A percentile compares a stretch with the other conserved stretches of the same genome.
Evolutionary conservation across 2,113 vertebrate genomes (phyloP).

Genomic region (Plotosus lineatus): DNA sequence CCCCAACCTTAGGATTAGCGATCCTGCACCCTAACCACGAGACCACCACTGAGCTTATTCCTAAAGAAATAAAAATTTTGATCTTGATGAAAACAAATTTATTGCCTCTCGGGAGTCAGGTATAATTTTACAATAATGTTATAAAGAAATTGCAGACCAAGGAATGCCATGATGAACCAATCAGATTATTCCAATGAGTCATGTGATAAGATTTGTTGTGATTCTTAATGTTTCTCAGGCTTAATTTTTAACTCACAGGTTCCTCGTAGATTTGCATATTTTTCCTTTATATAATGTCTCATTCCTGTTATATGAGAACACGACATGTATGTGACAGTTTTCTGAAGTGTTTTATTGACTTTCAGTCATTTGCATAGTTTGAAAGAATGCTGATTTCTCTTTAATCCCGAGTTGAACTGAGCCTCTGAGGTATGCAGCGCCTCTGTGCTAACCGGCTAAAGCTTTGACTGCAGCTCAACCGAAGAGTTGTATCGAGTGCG

Average conservation of each 20-base stretch:
- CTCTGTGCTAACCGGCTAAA: slow-evolving; percentile 22
- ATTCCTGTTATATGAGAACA: neutral
- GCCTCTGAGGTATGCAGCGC: slow-evolving; percentile 1
- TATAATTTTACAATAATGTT: no score
- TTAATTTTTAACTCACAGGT: neutral
- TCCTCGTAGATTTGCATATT: neutral
- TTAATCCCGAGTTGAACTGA: neutral
- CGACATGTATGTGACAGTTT: neutral
- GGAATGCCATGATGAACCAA: no score
- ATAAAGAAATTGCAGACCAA: no score
- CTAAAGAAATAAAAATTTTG: no score
- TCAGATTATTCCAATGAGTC: no score
- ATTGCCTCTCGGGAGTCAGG: no score
- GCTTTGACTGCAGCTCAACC: slow-evolving; percentile 24
- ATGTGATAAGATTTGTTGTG: neutral
- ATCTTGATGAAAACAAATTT: no score
- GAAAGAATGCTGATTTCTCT: neutral
- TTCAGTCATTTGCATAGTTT: neutral
- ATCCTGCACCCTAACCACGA: no score
- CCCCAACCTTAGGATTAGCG: no score
- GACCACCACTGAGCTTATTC: no score
- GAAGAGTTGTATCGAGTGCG: slow-evolving; percentile 24
- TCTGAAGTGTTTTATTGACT: neutral
- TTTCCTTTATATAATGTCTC: neutral
- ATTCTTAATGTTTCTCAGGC: neutral